Evolutionary conservation across 2,797 vertebrate species (phyloP).

Genomic region (Pempheris klunzingeri): DNA sequence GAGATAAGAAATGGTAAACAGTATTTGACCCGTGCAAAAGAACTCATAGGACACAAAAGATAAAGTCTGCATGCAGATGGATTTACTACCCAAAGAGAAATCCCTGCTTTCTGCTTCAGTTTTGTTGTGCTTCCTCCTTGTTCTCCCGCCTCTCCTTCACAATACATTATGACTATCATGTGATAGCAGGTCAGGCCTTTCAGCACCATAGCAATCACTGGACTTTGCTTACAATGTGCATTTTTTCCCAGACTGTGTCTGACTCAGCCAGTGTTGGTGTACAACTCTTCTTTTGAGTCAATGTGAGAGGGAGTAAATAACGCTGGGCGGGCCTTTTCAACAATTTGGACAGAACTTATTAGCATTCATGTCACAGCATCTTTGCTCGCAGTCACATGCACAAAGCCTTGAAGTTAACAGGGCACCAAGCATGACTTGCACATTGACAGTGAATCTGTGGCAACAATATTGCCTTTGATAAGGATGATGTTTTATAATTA

Average conservation of each 20-base stretch:
- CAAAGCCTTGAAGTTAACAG: constrained; percentile 64
- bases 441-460: constrained; percentile 34
- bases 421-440: constrained; percentile 70
- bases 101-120: constrained; percentile 24
- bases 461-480: constrained; percentile 3
- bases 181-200: constrained; percentile 83
- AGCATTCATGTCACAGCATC: constrained; percentile 77
- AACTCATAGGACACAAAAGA: neutral
- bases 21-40: neutral
- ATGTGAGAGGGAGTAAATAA: constrained; percentile 72
- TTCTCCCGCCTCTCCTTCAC: constrained; percentile 46
- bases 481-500: neutral
- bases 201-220: constrained; percentile 83
- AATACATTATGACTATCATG: constrained; percentile 83
- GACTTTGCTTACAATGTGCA: constrained; percentile 82
- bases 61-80: constrained; percentile 17
- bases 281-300: constrained; percentile 61
- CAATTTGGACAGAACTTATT: constrained; percentile 77
- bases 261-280: constrained; percentile 71
- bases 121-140: constrained; percentile 17
- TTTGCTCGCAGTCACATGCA: constrained; percentile 66
- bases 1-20: neutral
- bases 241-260: constrained; percentile 72
- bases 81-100: constrained; percentile 23
- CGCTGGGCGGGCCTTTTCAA: constrained; percentile 73